phyloP scores from a whole-genome alignment of 2,797 vertebrate genomes.

The Cirrhinus molitorella region DNA sequence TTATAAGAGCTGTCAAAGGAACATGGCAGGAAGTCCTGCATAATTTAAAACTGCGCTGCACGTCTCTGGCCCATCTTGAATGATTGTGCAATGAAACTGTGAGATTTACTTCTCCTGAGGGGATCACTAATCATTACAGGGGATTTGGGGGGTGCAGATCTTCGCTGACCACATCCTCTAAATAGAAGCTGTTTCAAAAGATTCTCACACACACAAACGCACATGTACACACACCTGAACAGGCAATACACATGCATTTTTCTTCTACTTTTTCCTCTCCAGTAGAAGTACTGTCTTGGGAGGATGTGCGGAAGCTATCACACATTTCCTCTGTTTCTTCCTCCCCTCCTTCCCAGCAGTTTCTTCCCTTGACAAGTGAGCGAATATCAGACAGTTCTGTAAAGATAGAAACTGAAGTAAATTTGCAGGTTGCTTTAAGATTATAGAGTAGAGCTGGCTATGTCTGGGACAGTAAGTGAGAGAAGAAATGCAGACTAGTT shows the following conservation, averaged over 20 bases:
- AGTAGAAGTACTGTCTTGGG: slow-evolving; percentile 74
- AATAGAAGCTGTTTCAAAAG: slow-evolving; percentile 56
- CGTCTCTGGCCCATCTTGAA: slow-evolving; percentile 76
- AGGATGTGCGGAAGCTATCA: slow-evolving; percentile 80
- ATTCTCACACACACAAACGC: slow-evolving; percentile 37
- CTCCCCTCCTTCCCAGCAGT: slow-evolving; percentile 65
- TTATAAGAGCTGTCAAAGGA: slow-evolving; percentile 71
- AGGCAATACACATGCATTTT: slow-evolving; percentile 39
- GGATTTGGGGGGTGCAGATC: slow-evolving; percentile 64
- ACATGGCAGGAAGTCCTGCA: slow-evolving; percentile 79
- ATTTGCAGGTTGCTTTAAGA: slow-evolving; percentile 79
- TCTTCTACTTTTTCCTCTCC: slow-evolving; percentile 69
- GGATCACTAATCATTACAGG: slow-evolving; percentile 79
- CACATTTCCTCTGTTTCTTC: slow-evolving; percentile 69
- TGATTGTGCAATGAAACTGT: slow-evolving; percentile 80
- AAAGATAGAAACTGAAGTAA: slow-evolving; percentile 63
- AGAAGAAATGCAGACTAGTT: slow-evolving; percentile 64
- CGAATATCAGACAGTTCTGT: slow-evolving; percentile 51
- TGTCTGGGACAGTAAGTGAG: slow-evolving; percentile 57
- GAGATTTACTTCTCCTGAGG: slow-evolving; percentile 83
- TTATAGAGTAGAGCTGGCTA: slow-evolving; percentile 72
- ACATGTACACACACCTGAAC: slow-evolving; percentile 50
- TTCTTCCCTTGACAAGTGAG: slow-evolving; percentile 65
- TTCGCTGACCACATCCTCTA: slow-evolving; percentile 65
- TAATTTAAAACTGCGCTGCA: slow-evolving; percentile 82